Percentiles rank a stretch among this genome's conserved stretches.
Conservation (phyloP, 2,888 invertebrate genomes). For the Merodon equestris region DNA sequence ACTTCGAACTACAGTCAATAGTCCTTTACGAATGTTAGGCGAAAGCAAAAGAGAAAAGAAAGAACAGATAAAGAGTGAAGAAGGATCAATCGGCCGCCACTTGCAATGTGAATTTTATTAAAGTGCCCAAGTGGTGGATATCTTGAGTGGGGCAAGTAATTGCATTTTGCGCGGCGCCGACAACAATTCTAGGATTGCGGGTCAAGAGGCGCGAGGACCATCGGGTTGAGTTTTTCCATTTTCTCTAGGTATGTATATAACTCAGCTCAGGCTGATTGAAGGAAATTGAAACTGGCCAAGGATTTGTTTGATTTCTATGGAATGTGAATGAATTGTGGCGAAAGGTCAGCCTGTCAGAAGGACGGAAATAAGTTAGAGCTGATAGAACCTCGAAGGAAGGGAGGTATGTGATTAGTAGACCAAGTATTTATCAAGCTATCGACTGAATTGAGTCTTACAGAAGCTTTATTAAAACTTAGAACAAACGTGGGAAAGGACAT, state of each 20-base stretch:
- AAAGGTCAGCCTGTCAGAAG: constrained; percentile 19
- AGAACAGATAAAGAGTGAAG: neutral
- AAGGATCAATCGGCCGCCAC: constrained; percentile 31
- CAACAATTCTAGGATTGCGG: constrained; percentile 64
- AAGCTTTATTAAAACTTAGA: no score
- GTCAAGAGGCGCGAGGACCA: constrained; percentile 30
- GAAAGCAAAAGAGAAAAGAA: neutral
- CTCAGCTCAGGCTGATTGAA: constrained; percentile 22
- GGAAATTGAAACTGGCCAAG: constrained; percentile 17
- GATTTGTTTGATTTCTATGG: constrained; percentile 18
- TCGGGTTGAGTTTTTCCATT: constrained; percentile 12
- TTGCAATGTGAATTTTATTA: constrained; percentile 57
- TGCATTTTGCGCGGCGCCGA: constrained; percentile 66
- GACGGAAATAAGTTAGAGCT: neutral
- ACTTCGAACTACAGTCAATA: no score
- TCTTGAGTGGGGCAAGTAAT: constrained; percentile 64
- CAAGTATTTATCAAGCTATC: no score
- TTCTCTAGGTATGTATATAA: neutral
- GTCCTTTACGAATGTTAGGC: neutral
- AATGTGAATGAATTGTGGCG: constrained; percentile 20
- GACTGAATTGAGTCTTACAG: no score
- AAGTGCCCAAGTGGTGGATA: constrained; percentile 55
- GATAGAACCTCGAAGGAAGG: no score
- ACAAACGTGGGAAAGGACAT: no score
- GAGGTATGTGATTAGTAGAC: no score